Evolutionary conservation across 2,113 vertebrate species (phyloP), one percentile per base, ranked within the genome.

Genomic region (Amphilophus citrinellus): DNA sequence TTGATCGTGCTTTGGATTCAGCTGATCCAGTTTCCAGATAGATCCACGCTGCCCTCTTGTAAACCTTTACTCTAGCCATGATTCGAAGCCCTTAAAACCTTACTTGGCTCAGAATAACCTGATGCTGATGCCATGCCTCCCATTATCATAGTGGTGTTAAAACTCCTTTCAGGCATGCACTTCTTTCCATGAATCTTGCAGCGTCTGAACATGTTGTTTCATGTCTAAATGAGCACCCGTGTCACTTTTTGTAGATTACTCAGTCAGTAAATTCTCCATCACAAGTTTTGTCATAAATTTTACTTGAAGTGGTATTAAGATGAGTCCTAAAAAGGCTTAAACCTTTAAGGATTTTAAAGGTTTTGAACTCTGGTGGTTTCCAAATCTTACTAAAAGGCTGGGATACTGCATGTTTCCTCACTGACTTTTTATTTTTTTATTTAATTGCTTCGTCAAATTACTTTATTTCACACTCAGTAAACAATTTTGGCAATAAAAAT

Each of bases 1-100:
- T 20, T 37, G 30, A 62, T 62, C 77, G 27, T 79, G 60, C 77
- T 79, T 63, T 65, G 47, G 61, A 65, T 39, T 56, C 61, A 39
- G 32, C 4, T 39, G 61, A 78, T 61, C 59, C 59, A 44, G 57
- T 60, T 44, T 61, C 22, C 57, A 61, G 37, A 77, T 22, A 27
- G 1, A 18, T 32, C 58, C 58, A 3, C 22, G 59, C 76, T 50
- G 58, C 58, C 76, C 59, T 47, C 8, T 50, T 32, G 18, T 17
- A 77, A 61, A 77, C 58, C 39, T 47, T 78, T 2, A 61, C 58
- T 47, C 76, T 32, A 8, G 22, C 18, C 22, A 27, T 60, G 24
- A 44, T 77, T 77, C 61, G 7, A 7, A 42, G n/a, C 39, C 17
- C 58, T 47, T 42, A 61, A n/a, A 78, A 11, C 15, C 24, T 2